These are phyloP conservation scores for Hyposoter didymator DNA, from an alignment of 2,888 invertebrate genomes.

Conservation along the genomic window DNA sequence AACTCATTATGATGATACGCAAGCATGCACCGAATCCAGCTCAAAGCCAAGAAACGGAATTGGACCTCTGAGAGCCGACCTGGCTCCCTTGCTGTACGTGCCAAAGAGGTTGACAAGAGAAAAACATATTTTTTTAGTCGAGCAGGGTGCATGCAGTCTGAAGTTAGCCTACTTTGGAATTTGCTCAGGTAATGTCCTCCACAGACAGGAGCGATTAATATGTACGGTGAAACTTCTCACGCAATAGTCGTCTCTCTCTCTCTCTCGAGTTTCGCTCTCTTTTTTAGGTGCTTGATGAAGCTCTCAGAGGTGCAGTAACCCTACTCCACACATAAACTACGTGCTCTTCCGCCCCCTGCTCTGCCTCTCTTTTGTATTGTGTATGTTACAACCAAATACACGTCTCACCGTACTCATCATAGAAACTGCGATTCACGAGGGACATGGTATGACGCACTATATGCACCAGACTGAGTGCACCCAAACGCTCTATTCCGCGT, in stretches of 20 bases:
- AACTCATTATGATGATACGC: background rate
- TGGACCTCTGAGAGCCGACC: background rate
- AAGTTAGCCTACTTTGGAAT: slow-evolving; percentile 7
- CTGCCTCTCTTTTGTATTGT: slow-evolving; percentile 1
- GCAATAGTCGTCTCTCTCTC: slow-evolving; percentile 36
- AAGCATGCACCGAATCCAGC: background rate
- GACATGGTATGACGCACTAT: slow-evolving; percentile 29
- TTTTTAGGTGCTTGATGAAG: slow-evolving; percentile 45
- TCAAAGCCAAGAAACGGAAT: background rate
- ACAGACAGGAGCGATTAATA: slow-evolving; percentile 26
- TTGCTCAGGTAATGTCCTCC: background rate
- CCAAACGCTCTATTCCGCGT: slow-evolving; percentile 17
- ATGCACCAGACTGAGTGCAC: slow-evolving; percentile 15
- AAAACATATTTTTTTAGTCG: background rate
- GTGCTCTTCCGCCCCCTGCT: slow-evolving; percentile 5
- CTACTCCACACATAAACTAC: slow-evolving; percentile 13
- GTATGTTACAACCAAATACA: slow-evolving; percentile 25
- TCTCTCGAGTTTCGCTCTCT: slow-evolving; percentile 26
- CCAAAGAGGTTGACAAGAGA: background rate
- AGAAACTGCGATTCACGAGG: slow-evolving; percentile 40
- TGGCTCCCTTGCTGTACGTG: background rate
- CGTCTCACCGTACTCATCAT: slow-evolving; percentile 11
- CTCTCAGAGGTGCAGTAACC: slow-evolving; percentile 51
- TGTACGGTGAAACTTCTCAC: slow-evolving; percentile 35
- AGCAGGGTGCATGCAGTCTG: background rate